Conservation (phyloP, 2,113 vertebrate genomes). For the Pterocles burchelli region DNA sequence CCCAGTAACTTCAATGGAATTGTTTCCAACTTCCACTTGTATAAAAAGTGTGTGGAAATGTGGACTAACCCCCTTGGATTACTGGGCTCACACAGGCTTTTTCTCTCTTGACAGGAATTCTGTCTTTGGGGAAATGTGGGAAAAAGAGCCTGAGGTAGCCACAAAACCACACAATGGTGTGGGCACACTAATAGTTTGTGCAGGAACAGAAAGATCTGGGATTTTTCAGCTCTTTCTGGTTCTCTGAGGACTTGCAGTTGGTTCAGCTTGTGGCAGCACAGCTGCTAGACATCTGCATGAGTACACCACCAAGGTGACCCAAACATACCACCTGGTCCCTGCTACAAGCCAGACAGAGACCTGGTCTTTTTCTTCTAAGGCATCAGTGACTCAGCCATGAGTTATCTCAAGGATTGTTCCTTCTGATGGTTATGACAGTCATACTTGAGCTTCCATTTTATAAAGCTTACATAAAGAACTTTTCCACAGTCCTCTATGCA, state of each 20-base stretch:
- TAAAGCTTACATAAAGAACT: neutral
- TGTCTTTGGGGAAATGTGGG: neutral
- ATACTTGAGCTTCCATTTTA: neutral
- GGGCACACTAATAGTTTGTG: neutral
- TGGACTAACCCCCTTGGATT: neutral
- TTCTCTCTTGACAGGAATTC: neutral
- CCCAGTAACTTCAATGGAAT: neutral
- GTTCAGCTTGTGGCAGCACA: neutral
- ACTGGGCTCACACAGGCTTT: neutral
- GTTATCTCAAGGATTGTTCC: neutral
- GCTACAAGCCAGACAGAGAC: neutral
- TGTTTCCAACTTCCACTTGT: neutral
- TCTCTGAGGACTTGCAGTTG: neutral
- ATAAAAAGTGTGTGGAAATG: neutral
- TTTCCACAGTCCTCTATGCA: neutral
- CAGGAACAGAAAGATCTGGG: neutral
- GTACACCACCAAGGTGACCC: neutral
- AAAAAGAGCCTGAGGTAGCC: neutral
- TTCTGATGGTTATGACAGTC: neutral
- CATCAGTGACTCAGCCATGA: neutral
- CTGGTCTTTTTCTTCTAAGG: neutral
- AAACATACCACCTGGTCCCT: neutral
- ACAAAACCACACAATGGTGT: neutral
- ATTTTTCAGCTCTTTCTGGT: neutral
- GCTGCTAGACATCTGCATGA: neutral